Evolutionary conservation across 2,888 invertebrate genomes (phyloP).

Genomic region (Oscheius sp.): DNA sequence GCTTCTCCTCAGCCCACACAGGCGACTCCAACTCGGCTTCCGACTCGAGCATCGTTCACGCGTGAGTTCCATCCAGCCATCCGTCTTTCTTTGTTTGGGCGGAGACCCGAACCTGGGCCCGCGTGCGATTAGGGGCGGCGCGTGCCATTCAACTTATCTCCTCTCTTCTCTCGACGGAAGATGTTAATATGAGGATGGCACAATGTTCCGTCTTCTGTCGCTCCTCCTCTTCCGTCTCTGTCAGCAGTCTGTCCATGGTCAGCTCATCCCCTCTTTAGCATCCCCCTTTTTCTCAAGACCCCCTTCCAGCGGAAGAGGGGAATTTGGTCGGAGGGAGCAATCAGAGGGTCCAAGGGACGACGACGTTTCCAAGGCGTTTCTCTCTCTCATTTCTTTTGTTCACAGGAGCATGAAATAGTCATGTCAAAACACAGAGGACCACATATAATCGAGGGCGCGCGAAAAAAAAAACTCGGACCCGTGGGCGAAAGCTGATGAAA

Average conservation of each 20-base stretch:
- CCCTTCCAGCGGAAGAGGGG: not conserved
- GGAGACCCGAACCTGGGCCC: constrained; percentile 18
- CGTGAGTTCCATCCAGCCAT: constrained; percentile 24
- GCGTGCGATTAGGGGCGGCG: constrained; percentile 33
- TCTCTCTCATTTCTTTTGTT: not conserved
- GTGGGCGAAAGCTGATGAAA: constrained; percentile 22
- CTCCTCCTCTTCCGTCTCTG: constrained; percentile 18
- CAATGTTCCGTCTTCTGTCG: constrained; percentile 13
- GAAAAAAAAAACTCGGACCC: not conserved
- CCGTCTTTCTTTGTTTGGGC: constrained; percentile 38
- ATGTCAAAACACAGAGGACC: constrained; percentile 1
- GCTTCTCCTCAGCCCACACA: not conserved
- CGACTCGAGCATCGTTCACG: constrained; percentile 21
- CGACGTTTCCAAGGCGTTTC: not conserved
- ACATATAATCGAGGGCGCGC: not conserved
- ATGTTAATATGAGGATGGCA: constrained; percentile 36
- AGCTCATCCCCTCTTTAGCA: not conserved
- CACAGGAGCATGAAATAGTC: constrained; percentile 9
- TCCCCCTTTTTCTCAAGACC: not conserved
- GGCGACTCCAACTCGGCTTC: constrained; percentile 3
- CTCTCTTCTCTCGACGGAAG: not conserved
- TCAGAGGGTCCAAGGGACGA: not conserved
- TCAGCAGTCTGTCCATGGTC: constrained; percentile 1
- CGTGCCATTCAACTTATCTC: constrained; percentile 32
- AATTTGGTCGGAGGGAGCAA: too few species aligned